phyloP scores from a whole-genome alignment of 2,113 vertebrate genomes.

The Spilogale gracilis region DNA sequence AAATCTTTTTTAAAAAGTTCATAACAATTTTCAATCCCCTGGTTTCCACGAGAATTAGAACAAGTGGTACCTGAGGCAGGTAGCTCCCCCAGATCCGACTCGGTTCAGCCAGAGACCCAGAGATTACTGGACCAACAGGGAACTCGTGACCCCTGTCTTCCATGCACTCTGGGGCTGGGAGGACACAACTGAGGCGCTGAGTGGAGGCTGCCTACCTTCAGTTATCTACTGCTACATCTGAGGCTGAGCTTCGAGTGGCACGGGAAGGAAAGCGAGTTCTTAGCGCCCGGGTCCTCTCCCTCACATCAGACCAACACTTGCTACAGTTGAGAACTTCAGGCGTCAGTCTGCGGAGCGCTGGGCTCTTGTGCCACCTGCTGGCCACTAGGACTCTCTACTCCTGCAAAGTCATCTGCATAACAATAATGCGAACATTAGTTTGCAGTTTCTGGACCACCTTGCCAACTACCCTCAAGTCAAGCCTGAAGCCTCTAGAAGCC shows the following conservation, averaged over 20 bases:
- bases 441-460: not conserved
- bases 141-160: not conserved
- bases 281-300: accelerated
- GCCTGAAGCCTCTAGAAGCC: not conserved
- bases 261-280: accelerated
- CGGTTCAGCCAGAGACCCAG: not conserved
- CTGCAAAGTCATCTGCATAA: not conserved
- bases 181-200: not conserved
- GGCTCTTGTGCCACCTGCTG: conserved; percentile 18
- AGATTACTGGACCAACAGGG: not conserved
- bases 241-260: not conserved
- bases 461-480: not conserved
- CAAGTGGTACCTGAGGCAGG: not conserved
- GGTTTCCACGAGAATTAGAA: not conserved
- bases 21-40: not conserved
- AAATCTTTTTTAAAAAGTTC: not conserved
- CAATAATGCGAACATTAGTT: not conserved
- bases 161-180: not conserved
- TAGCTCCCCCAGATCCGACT: not conserved
- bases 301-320: not conserved
- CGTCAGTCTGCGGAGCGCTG: accelerated
- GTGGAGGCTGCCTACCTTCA: not conserved
- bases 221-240: not conserved
- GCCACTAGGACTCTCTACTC: not conserved
- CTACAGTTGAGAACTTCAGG: not conserved